Base-by-base conservation (phyloP, 2,888 invertebrate genomes). In the Chrysodeixis includens region DNA sequence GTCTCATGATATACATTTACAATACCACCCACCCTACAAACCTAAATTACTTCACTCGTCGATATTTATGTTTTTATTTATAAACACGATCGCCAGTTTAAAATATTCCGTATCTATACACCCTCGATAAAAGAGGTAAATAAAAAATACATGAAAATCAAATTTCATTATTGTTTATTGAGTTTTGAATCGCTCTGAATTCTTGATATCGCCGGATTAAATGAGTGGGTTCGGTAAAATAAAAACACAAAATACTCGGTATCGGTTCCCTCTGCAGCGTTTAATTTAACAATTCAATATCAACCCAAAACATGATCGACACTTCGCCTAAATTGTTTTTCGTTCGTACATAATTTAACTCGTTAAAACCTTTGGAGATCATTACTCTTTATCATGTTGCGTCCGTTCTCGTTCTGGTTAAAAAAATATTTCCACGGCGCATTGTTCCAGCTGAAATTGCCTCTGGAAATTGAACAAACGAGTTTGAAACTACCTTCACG, bases 401-500 rank as follows among this genome's bases (percentile, higher is more conserved):
- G 60, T 61, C 57, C 54, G 68, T 70, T 55, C 44, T 46, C 49
- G 55, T 66, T 66, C 22, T 55, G 20, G 44, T 51, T 44, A 61
- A 70, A 77, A 66, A 70, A 76, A 74, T 40, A 35, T 53, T 62
- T 69, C 5, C 52, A n/a, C 46, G 55, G 22, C 30, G 75, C 72
- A 69, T 69, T 77, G 68, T 72, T 67, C 32, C 53, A 56, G 66
- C 60, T 69, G 66, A 68, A 77, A 75, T 72, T 71, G 58, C 69
- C 67, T 35, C 56, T 72, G 70, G 66, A 64, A 82, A 84, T 78
- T 75, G 76, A 79, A 74, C 79, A 75, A 76, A 81, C 75, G 81
- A 87, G 81, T 83, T 85, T 76, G 62, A 55, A 83, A 84, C 83
- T 79, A 73, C 77, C 74, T 74, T 71, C 75, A 62, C 59, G 75